phyloP scores from a whole-genome alignment of 53 echinoderm and acorn worm genomes.

The Mesocentrotus franciscanus region DNA sequence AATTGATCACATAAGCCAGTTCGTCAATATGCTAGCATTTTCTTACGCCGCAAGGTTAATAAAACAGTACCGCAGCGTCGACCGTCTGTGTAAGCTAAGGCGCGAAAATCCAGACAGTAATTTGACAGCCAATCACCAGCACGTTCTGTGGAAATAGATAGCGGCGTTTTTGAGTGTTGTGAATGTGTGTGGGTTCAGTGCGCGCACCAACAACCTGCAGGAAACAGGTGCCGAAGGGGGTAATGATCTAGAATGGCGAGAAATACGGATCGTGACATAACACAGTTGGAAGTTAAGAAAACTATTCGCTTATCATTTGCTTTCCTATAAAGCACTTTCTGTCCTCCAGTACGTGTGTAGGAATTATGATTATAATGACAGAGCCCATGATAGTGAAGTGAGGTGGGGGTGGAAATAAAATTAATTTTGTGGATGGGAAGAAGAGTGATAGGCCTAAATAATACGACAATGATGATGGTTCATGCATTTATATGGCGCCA shows the following conservation, averaged over 20 bases:
- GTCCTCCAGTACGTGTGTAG: too few relatives aligned
- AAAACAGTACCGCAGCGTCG: constrained; percentile 26
- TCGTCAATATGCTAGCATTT: constrained; percentile 31
- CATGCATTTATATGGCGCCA: too few relatives aligned
- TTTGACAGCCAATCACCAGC: constrained; percentile 47
- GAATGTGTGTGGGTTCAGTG: neutral
- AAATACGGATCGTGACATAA: neutral
- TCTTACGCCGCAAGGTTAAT: constrained; percentile 48
- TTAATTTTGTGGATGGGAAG: too few relatives aligned
- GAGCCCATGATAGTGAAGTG: too few relatives aligned
- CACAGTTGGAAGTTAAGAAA: neutral
- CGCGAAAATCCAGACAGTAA: constrained; percentile 43
- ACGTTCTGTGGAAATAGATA: neutral
- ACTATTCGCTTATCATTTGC: neutral
- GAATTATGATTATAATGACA: too few relatives aligned
- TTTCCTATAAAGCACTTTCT: too few relatives aligned
- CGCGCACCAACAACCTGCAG: neutral
- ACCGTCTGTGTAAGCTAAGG: constrained; percentile 15
- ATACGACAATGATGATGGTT: too few relatives aligned
- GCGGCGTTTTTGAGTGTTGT: constrained; percentile 9
- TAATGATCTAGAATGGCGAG: neutral
- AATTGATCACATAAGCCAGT: constrained; percentile 30
- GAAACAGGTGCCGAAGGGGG: constrained; percentile 16
- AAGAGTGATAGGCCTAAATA: too few relatives aligned
- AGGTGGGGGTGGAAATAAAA: too few relatives aligned